Percentiles rank a stretch among this genome's conserved stretches.
Evolutionary conservation across 2,797 vertebrate genomes (phyloP).

Genomic region (Etheostoma perlongum): DNA sequence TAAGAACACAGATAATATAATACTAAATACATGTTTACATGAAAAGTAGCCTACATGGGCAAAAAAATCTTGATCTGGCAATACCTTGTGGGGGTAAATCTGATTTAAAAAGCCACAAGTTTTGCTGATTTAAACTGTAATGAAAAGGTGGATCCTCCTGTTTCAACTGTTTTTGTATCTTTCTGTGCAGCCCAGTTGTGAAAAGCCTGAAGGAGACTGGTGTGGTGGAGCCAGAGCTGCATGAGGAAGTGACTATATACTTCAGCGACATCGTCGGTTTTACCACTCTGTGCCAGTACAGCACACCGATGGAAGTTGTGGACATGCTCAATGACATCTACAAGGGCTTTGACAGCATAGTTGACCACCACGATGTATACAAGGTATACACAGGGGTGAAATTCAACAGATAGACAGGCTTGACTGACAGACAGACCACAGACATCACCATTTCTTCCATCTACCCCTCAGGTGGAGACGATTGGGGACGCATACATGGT

Average conservation of each 20-base stretch:
- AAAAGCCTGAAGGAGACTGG: slow-evolving; percentile 95
- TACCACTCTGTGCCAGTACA: slow-evolving; percentile 97
- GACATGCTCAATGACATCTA: slow-evolving; percentile 99
- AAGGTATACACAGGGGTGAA: slow-evolving; percentile 84
- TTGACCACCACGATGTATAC: slow-evolving; percentile 96
- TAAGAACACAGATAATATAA: background rate
- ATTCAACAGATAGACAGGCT: accelerated
- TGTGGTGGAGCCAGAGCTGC: slow-evolving; percentile 93
- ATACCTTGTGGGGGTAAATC: background rate
- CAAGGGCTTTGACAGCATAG: slow-evolving; percentile 94
- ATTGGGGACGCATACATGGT: slow-evolving; percentile 99
- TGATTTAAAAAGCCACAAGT: background rate
- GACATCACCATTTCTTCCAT: background rate
- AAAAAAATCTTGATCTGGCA: background rate
- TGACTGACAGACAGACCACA: accelerated
- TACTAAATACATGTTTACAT: background rate
- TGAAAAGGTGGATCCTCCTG: background rate
- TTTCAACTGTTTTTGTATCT: slow-evolving; percentile 10
- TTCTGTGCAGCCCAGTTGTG: slow-evolving; percentile 89
- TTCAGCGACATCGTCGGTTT: slow-evolving; percentile 99
- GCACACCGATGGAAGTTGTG: slow-evolving; percentile 98
- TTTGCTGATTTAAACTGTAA: background rate
- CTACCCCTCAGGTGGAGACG: slow-evolving; percentile 91
- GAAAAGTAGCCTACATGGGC: background rate
- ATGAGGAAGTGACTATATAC: slow-evolving; percentile 96